Evolutionary conservation across 2,797 vertebrate genomes (phyloP), one percentile per base, ranked within the genome.

Genomic region (Catostomus latipinnis): DNA sequence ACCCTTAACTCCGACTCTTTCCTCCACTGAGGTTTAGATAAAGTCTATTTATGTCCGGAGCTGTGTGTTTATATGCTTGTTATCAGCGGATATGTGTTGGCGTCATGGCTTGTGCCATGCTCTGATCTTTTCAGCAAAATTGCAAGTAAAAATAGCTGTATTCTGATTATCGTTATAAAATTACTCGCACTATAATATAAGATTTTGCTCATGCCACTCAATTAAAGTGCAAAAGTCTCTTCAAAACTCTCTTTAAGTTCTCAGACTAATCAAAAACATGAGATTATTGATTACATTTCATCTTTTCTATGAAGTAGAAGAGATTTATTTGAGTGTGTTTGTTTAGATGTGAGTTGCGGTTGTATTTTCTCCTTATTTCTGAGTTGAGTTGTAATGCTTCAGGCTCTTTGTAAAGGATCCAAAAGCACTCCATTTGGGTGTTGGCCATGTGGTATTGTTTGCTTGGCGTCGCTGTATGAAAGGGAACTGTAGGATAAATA

Each of bases 81-180:
- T 92, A 91, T 92, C 90, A 83, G 85, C 82, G 82, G 60, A 74
- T 86, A 66, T 56, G 52, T 57, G 62, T 75, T 57, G n/a, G 18
- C 63, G 46, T 60, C 74, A 76, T 58, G 5, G 45, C 52, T 8
- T 34, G 5, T 5, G 53, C 6, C 65, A 14, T 60, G 22, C 53
- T n/a, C 13, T 58, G 54, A 48, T 13, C 45, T 72, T 60, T 58
- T 1, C 13, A 56, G 13, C 34, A 45, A 22, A 3, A 34, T 34
- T 34, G 34, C 34, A 57, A 71, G 22, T 71, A 14, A 45, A 54
- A 45, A 54, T 6, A 14, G 18, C 34, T 34, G 34, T 34, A 34
- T 34, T 34, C 34, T 34, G 34, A 34, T 34, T 53, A n/a, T 9
- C 0, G 9, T 46, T 6, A 5, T 48, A 22, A 57, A 65, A 46